phyloP scores from a whole-genome alignment of 2,888 invertebrate species.

The Aquatica leii region DNA sequence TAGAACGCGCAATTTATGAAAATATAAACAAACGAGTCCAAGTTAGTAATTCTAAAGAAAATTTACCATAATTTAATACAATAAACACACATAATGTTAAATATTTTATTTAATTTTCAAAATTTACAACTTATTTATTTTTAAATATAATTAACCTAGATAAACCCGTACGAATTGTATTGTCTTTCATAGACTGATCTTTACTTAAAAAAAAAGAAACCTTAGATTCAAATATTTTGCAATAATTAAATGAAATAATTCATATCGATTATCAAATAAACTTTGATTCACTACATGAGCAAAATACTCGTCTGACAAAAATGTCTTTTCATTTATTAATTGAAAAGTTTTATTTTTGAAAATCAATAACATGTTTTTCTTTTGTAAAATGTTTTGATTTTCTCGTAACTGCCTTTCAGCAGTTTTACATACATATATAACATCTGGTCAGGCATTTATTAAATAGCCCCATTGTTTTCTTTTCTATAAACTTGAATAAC shows the following conservation, averaged over 20 bases:
- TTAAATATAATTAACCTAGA: too few species aligned
- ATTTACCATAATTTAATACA: neutral
- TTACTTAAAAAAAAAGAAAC: neutral
- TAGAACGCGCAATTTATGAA: too few species aligned
- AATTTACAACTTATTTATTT: neutral
- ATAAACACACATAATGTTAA: neutral
- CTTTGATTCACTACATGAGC: neutral
- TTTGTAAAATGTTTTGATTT: neutral
- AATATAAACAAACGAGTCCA: too few species aligned
- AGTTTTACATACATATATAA: neutral
- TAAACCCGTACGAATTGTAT: neutral
- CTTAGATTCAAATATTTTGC: neutral
- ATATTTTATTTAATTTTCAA: neutral
- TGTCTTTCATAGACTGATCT: neutral
- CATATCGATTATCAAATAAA: neutral
- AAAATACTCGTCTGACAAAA: too few species aligned
- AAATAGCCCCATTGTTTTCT: neutral
- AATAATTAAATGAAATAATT: too few species aligned
- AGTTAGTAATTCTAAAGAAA: neutral
- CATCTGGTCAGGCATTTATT: neutral
- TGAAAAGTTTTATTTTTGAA: neutral
- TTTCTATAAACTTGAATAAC: neutral
- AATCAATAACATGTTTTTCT: neutral
- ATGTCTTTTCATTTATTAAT: neutral
- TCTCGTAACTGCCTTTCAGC: neutral